Evolutionary conservation across 2,113 vertebrate species (phyloP).

Genomic region (Rhineura floridana): DNA sequence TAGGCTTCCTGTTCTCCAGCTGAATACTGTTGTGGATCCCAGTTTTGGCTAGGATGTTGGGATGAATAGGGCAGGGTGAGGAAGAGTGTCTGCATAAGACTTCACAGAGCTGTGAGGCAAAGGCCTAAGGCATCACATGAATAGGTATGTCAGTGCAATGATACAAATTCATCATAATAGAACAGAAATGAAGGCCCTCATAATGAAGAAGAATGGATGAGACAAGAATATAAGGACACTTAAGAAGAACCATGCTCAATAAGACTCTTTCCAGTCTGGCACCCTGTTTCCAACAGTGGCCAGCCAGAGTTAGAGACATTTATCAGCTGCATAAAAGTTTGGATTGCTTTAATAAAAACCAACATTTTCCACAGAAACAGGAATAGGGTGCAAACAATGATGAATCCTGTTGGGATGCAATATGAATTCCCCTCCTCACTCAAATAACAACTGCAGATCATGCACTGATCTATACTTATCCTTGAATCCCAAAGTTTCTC

Average conservation of each 20-base stretch:
- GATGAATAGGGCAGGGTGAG: not conserved
- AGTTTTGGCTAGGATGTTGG: not conserved
- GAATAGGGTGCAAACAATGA: not conserved
- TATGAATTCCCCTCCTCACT: too few relatives aligned
- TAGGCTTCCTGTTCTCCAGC: not conserved
- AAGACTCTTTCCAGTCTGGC: not conserved
- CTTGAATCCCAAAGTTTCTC: not conserved
- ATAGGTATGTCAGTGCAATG: not conserved
- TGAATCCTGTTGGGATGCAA: not conserved
- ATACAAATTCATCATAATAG: not conserved
- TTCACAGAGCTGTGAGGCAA: not conserved
- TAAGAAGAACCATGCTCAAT: not conserved
- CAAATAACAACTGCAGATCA: not conserved
- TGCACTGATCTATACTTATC: not conserved
- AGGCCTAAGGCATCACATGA: too few relatives aligned
- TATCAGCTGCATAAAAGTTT: not conserved
- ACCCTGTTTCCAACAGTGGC: not conserved
- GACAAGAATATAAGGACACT: not conserved
- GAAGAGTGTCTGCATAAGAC: not conserved
- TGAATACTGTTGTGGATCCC: not conserved
- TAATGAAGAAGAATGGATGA: not conserved
- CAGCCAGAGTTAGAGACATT: not conserved
- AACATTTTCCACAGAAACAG: not conserved
- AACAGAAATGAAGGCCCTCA: not conserved
- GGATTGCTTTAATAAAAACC: not conserved